These are phyloP conservation scores for Oenanthe melanoleuca DNA, from an alignment of 2,113 vertebrate species.

Conservation along the genomic window DNA sequence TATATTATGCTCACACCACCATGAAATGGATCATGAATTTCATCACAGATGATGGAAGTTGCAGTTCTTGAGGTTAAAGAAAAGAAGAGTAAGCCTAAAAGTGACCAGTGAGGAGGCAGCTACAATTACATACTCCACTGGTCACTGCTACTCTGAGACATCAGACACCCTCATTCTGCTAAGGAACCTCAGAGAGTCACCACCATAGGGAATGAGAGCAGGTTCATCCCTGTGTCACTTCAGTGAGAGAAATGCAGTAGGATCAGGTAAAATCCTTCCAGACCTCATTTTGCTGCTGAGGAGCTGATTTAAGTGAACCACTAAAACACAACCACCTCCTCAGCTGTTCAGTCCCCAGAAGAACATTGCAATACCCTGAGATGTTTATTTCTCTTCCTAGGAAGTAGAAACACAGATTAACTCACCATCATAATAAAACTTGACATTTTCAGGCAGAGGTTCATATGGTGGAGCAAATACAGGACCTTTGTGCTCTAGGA, in stretches of 20 bases:
- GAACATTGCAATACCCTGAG: neutral
- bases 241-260: neutral
- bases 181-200: neutral
- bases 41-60: neutral
- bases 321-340: neutral
- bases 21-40: neutral
- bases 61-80: neutral
- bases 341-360: neutral
- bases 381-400: conserved; percentile 10
- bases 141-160: neutral
- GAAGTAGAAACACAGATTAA: conserved; percentile 42
- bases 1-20: fast-evolving
- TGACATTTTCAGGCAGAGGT: conserved; percentile 88
- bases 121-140: neutral
- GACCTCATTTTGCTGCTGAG: neutral
- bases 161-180: neutral
- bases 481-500: conserved; percentile 95
- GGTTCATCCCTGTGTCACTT: neutral
- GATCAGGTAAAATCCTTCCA: neutral
- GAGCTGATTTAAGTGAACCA: neutral
- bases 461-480: conserved; percentile 94
- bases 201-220: neutral
- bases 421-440: conserved; percentile 96
- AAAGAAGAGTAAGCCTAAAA: neutral
- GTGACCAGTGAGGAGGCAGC: neutral